Evolutionary conservation across 2,797 vertebrate species (phyloP), one percentile per base, ranked within the genome.

Genomic region (Columba guinea): DNA sequence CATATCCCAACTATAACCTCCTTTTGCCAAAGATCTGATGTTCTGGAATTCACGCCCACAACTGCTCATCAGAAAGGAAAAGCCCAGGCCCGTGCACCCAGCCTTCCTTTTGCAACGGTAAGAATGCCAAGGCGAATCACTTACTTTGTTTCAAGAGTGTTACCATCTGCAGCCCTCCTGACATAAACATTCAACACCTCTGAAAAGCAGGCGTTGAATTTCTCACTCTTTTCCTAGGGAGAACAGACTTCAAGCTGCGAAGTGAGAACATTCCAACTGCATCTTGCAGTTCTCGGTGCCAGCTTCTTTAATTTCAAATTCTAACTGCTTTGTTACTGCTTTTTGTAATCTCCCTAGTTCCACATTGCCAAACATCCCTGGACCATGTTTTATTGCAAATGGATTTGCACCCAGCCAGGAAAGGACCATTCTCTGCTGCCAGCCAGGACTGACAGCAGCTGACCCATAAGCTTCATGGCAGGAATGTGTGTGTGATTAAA

Each of bases 141-240:
- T 35, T 44, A 20, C 6, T 81, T 52, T 64, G 35, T 65, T 78
- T 1, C 23, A 24, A 39, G 52, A 65, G 39, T 5, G 3, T 30
- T n/a, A 82, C 59, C 75, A 90, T 73, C 73, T 77, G 60, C 69
- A 89, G 59, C 63, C 48, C 39, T 75, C 58, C 17, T 68, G 65
- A 52, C 51, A 51, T 23, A 63, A 89, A 51, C 35, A 56, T 86
- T 71, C 84, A 68, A 24, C 17, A 26, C 39, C 75, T 49, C 39
- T 20, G 55, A 68, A 89, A n/a, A 65, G 34, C 60, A 84, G 76
- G 35, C 44, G 74, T 84, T 84, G 81, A 56, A 78, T 84, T 90
- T 75, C 84, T 92, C 65, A 52, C 39, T 80, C 65, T 37, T 77
- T 58, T 90, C 51, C 48, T 68, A 64, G 55, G 35, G 53, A 92